Base-by-base conservation (phyloP, 2,888 invertebrate genomes). In the Oithona nana region DNA sequence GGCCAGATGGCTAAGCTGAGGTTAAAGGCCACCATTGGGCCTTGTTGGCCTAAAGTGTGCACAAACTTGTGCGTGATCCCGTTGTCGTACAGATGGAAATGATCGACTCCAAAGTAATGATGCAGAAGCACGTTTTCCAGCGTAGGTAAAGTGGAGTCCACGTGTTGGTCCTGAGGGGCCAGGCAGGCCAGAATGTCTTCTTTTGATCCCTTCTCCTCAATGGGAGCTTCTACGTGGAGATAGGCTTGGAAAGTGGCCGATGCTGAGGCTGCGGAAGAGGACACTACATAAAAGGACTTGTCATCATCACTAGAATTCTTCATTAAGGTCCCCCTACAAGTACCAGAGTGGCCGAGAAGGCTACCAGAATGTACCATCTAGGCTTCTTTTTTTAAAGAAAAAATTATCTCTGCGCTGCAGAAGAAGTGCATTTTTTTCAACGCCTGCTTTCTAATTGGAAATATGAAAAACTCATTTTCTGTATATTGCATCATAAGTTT, bases 61-160 rank as follows among this genome's bases (percentile, higher is more conserved):
- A 57, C 29, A 20, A 57, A 57, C 20, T 31, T 28, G n/a, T 30
- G n/a, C 16, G 31, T 57, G 30, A 39, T 20, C 6, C 30, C 29
- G 3, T 20, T 16, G 20, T 57, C 57, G 26, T 57, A 57, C 8
- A 57, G 11, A 20, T 30, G 39, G 26, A 57, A 57, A 57, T 57
- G n/a, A 20, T 57, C 31, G 30, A 57, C 31, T 1, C 57, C 57
- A 57, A 30, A 57, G 29, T 30, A 1, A 3, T 6, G n/a, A 31
- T 57, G n/a, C n/a, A 30, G 39, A n/a, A 57, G n/a, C 29, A 57
- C 57, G 31, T 28, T 29, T 57, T 57, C 57, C 31, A 57, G 31
- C 6, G 39, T 20, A 4, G 20, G 20, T 2, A 30, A 30, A 1
- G 57, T 57, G 3, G 57, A 30, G 57, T 57, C 57, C 31, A 16